Evolutionary conservation across 1,140 invertebrate species (phyloP).

Genomic region (Carcinoscorpius rotundicauda): DNA sequence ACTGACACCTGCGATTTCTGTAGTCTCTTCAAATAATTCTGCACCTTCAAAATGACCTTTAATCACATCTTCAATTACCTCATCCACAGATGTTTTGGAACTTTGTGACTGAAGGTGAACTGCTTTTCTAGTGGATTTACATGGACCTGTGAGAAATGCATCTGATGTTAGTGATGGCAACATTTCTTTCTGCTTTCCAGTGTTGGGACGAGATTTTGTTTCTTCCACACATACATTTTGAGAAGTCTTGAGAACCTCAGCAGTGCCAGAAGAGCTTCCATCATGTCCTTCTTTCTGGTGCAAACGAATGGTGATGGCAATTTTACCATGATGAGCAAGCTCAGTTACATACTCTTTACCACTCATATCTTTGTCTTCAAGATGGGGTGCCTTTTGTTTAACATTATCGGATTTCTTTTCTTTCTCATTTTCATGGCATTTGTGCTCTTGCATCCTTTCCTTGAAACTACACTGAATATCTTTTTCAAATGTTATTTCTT

Average conservation of each 20-base stretch:
- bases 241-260: slow-evolving; percentile 23
- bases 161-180: slow-evolving; percentile 3
- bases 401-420: neutral
- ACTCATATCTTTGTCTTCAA: slow-evolving; percentile 6
- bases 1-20: neutral
- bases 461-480: slow-evolving; percentile 7
- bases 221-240: slow-evolving; percentile 20
- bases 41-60: slow-evolving; percentile 36
- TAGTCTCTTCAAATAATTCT: slow-evolving; percentile 3
- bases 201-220: slow-evolving; percentile 9
- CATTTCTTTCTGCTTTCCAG: slow-evolving; percentile 9
- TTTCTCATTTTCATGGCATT: neutral
- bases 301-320: slow-evolving; percentile 24
- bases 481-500: slow-evolving; percentile 15
- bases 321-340: slow-evolving; percentile 22
- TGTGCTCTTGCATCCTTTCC: slow-evolving; percentile 9
- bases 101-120: slow-evolving; percentile 37
- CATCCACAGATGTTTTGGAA: slow-evolving; percentile 53
- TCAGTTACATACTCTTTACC: slow-evolving; percentile 24
- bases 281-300: slow-evolving; percentile 22
- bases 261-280: slow-evolving; percentile 12
- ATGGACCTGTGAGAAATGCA: slow-evolving; percentile 3
- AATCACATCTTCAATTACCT: slow-evolving; percentile 72
- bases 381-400: neutral
- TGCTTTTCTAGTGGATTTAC: slow-evolving; percentile 48